Conservation (phyloP, 2,797 vertebrate genomes). For the Nothura maculosa region DNA sequence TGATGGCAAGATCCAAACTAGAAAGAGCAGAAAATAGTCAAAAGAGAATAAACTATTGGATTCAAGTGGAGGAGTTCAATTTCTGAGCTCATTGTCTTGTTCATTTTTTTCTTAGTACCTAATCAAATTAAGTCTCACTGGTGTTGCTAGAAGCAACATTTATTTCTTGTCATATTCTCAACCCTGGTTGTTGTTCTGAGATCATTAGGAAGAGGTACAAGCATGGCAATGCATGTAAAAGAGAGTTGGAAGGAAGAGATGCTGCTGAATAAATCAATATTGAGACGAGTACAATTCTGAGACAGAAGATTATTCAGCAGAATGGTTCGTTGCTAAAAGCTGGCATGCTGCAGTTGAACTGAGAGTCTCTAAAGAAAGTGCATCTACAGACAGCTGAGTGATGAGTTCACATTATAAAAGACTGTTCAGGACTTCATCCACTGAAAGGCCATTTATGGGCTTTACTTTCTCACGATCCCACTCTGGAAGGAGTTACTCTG, state of each 20-base stretch:
- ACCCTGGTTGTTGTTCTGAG: background rate
- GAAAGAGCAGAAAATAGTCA: background rate
- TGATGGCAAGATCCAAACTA: background rate
- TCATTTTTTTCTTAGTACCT: background rate
- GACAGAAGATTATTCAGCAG: slow-evolving; percentile 44
- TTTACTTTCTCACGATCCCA: slow-evolving; percentile 70
- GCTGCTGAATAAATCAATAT: slow-evolving; percentile 45
- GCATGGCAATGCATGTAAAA: slow-evolving; percentile 23
- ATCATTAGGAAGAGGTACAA: slow-evolving; percentile 38
- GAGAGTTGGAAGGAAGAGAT: slow-evolving; percentile 38
- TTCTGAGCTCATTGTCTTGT: slow-evolving; percentile 30
- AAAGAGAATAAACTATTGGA: background rate
- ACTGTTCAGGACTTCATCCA: slow-evolving; percentile 55
- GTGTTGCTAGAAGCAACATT: slow-evolving; percentile 19
- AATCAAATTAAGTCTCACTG: background rate
- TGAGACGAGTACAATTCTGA: background rate
- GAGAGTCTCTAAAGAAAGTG: slow-evolving; percentile 58
- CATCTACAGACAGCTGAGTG: slow-evolving; percentile 51
- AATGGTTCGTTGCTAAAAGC: slow-evolving; percentile 28
- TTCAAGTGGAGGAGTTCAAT: background rate
- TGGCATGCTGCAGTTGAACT: slow-evolving; percentile 14
- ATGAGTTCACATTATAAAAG: slow-evolving; percentile 74
- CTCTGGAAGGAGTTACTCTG: slow-evolving; percentile 57
- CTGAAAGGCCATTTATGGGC: slow-evolving; percentile 67
- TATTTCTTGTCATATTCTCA: background rate